Conservation (phyloP, 1,140 invertebrate species). For the Drepana arcuata region DNA sequence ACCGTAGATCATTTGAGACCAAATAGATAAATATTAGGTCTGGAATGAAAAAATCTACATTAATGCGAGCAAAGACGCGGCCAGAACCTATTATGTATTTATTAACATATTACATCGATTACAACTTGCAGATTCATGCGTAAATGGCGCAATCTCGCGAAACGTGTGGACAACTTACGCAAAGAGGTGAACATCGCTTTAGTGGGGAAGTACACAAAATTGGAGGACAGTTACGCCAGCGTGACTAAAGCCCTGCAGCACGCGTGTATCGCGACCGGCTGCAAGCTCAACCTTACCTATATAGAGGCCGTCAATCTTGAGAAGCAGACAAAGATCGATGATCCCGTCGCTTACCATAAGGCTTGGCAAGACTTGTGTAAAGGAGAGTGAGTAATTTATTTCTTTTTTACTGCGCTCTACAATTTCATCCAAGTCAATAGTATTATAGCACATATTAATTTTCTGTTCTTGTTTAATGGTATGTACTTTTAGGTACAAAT, state of each 20-base stretch:
- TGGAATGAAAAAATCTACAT: no score
- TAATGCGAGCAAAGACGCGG: no score
- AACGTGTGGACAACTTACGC: slow-evolving; percentile 84
- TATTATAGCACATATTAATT: no score
- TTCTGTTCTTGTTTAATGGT: no score
- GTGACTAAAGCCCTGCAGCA: slow-evolving; percentile 96
- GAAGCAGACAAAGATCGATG: slow-evolving; percentile 76
- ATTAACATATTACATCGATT: slow-evolving; percentile 7
- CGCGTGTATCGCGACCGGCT: slow-evolving; percentile 86
- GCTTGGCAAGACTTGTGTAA: slow-evolving; percentile 94
- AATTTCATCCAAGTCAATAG: no score
- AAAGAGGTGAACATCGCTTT: slow-evolving; percentile 92
- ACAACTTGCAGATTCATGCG: slow-evolving; percentile 80
- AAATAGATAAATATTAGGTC: no score
- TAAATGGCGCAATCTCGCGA: slow-evolving; percentile 92
- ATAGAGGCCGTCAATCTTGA: slow-evolving; percentile 95
- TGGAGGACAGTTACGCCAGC: slow-evolving; percentile 97
- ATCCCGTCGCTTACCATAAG: slow-evolving; percentile 91
- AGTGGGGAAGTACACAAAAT: slow-evolving; percentile 98
- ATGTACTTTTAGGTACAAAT: no score
- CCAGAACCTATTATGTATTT: no score
- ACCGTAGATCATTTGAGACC: no score
- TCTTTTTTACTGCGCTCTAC: no score
- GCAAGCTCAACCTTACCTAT: slow-evolving; percentile 90
- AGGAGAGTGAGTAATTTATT: slow-evolving; percentile 86